Conservation (phyloP, 2,113 vertebrate species). For the Azemiops feae region DNA sequence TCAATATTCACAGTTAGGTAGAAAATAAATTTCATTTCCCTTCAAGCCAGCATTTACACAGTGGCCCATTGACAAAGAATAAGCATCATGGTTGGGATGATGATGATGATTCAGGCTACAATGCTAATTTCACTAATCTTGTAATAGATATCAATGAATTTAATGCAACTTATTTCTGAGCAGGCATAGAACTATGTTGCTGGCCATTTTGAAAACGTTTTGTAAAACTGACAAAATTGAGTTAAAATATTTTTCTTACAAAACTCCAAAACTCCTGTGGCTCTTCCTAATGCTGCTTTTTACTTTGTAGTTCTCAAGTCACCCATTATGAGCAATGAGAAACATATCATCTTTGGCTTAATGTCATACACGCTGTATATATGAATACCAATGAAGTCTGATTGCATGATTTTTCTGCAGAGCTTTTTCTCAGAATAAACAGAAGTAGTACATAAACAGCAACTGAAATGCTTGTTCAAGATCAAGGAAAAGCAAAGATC, state of each 20-base stretch:
- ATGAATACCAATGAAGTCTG: not conserved
- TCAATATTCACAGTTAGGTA: not conserved
- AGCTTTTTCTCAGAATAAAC: not conserved
- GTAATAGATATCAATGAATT: not conserved
- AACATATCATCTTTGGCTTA: not conserved
- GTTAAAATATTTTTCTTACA: not conserved
- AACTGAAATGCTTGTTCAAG: not conserved
- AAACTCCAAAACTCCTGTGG: not conserved
- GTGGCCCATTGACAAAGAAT: not conserved
- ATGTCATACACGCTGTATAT: not conserved
- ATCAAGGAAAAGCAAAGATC: slow-evolving; percentile 2
- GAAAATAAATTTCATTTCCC: not conserved
- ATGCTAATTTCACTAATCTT: not conserved
- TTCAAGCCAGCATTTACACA: not conserved
- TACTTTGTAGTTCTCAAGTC: not conserved
- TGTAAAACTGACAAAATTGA: not conserved
- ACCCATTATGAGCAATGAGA: not conserved
- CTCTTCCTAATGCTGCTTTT: not conserved
- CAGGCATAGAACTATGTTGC: not conserved
- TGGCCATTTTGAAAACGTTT: not conserved
- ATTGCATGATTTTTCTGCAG: not conserved
- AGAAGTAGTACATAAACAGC: not conserved
- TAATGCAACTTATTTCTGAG: not conserved
- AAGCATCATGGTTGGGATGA: not conserved
- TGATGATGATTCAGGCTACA: not conserved